Percentiles rank a stretch among this genome's conserved stretches.
phyloP scores from a whole-genome alignment of 2,113 vertebrate genomes.

The Callithrix jacchus region DNA sequence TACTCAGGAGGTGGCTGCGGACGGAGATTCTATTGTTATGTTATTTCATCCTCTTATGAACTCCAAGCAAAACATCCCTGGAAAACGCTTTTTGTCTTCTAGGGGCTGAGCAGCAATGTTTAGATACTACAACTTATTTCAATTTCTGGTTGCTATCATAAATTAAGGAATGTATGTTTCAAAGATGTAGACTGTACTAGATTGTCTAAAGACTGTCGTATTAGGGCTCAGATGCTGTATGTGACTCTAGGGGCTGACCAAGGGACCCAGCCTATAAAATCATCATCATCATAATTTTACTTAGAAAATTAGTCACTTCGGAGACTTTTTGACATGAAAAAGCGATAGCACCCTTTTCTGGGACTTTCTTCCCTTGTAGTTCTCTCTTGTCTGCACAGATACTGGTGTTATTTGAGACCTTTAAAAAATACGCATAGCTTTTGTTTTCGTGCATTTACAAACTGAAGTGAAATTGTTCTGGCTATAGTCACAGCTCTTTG shows the following conservation, averaged over 20 bases:
- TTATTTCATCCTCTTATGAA: neutral
- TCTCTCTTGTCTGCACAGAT: neutral
- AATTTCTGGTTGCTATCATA: slow-evolving; percentile 30
- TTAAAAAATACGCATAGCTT: neutral
- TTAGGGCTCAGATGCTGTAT: slow-evolving; percentile 20
- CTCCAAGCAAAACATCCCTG: neutral
- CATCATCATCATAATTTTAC: slow-evolving; percentile 47
- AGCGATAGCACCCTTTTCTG: slow-evolving; percentile 37
- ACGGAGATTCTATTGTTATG: slow-evolving; percentile 12
- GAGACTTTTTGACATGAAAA: slow-evolving; percentile 41
- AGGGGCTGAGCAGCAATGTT: neutral
- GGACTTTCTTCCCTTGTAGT: neutral
- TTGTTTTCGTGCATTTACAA: neutral
- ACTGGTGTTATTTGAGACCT: neutral
- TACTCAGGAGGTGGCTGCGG: slow-evolving; percentile 54
- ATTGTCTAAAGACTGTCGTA: neutral
- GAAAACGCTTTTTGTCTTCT: slow-evolving; percentile 31
- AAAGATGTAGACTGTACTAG: slow-evolving; percentile 12
- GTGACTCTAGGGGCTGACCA: neutral
- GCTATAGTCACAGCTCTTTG: neutral
- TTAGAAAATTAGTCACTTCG: slow-evolving; percentile 53
- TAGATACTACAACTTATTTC: neutral
- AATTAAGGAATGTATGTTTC: slow-evolving; percentile 25
- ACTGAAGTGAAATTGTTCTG: neutral
- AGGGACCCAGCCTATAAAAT: slow-evolving; percentile 43